These are phyloP conservation scores for Esox lucius DNA, from an alignment of 2,797 vertebrate species.

Conservation along the genomic window DNA sequence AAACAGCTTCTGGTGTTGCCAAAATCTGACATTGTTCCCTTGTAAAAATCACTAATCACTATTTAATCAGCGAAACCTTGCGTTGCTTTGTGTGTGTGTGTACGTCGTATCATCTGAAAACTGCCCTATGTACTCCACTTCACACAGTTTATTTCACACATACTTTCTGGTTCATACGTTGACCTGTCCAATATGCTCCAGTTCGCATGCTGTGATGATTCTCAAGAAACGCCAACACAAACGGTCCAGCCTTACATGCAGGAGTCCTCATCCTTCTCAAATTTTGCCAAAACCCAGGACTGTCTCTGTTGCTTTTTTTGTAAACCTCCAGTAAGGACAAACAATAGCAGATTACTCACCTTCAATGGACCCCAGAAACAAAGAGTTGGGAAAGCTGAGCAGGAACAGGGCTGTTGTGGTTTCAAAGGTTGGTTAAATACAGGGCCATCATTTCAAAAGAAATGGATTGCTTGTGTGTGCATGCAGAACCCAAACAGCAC, in stretches of 20 bases:
- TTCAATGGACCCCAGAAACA: conserved; percentile 34
- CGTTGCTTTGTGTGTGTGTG: no score
- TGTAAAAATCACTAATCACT: no score
- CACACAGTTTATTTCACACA: no score
- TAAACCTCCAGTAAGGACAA: conserved; percentile 24
- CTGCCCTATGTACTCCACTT: no score
- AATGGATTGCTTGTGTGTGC: conserved; percentile 33
- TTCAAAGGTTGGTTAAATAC: conserved; percentile 30
- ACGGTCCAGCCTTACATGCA: conserved; percentile 1
- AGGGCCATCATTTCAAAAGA: background rate
- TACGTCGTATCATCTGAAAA: no score
- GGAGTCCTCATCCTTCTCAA: conserved; percentile 10
- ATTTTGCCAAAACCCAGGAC: conserved; percentile 8
- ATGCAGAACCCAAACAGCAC: conserved; percentile 17
- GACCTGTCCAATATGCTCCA: no score
- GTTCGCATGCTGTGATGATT: no score
- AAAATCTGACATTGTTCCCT: no score
- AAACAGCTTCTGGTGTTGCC: no score
- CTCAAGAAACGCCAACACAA: no score
- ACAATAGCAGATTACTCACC: conserved; percentile 37
- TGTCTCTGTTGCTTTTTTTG: conserved; percentile 1
- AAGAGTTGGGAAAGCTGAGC: conserved; percentile 5
- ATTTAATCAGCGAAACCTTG: no score
- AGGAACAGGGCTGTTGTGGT: conserved; percentile 31
- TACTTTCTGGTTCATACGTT: no score